phyloP scores from a whole-genome alignment of 2,113 vertebrate genomes.

The Bostrychus sinensis region DNA sequence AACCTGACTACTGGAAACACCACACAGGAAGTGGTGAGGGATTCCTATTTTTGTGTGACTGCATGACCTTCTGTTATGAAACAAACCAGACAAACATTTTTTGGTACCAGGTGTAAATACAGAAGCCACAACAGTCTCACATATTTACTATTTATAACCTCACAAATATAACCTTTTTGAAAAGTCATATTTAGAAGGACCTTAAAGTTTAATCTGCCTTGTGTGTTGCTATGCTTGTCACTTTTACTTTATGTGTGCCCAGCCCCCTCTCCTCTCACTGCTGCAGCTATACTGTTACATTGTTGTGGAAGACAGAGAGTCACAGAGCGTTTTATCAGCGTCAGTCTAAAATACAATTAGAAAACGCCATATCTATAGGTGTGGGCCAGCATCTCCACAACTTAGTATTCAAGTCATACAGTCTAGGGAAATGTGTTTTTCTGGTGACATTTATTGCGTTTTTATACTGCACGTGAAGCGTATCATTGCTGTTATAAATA shows the following conservation, averaged over 20 bases:
- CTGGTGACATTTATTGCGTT: no score
- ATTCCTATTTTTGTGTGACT: slow-evolving; percentile 49
- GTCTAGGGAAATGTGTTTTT: no score
- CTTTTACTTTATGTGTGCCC: slow-evolving; percentile 68
- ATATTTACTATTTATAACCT: background rate
- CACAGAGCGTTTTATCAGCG: slow-evolving; percentile 62
- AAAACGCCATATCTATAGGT: slow-evolving; percentile 1
- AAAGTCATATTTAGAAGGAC: background rate
- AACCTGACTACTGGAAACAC: slow-evolving; percentile 52
- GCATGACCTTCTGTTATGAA: slow-evolving; percentile 40
- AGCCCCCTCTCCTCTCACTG: slow-evolving; percentile 11
- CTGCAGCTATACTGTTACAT: slow-evolving; percentile 72
- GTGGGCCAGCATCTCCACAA: no score
- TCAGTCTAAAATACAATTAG: slow-evolving; percentile 21
- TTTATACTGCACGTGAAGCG: no score
- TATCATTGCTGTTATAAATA: no score
- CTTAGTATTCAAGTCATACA: no score
- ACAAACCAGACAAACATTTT: slow-evolving; percentile 6
- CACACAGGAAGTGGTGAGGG: slow-evolving; percentile 46
- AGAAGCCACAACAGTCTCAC: slow-evolving; percentile 5
- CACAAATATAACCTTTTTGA: background rate
- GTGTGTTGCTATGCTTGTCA: slow-evolving; percentile 19
- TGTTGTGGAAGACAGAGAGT: slow-evolving; percentile 74
- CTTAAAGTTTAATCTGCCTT: background rate
- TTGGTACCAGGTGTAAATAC: background rate